These are phyloP conservation scores for Tribolium freemani DNA, from an alignment of 2,888 invertebrate genomes.

Conservation along the genomic window DNA sequence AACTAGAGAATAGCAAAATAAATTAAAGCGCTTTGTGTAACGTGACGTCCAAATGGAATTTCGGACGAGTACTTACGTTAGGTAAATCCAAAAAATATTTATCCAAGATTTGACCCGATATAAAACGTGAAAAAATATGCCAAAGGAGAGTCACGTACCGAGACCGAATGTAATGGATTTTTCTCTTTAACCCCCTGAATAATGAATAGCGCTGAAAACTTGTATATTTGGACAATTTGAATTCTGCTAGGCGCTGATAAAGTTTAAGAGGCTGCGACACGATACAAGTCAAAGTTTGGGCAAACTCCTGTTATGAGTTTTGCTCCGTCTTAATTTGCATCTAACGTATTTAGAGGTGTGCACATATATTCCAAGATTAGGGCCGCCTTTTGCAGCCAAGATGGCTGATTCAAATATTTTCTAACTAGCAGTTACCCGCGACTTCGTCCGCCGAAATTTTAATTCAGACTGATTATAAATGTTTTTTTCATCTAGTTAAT, in stretches of 20 bases:
- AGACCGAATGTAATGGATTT: not conserved
- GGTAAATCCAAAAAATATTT: not conserved
- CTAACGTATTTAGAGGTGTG: conserved; percentile 1
- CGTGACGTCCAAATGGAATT: not conserved
- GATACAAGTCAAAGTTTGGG: not conserved
- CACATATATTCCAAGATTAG: conserved; percentile 1
- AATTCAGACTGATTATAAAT: too few relatives aligned
- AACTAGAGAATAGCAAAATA: not conserved
- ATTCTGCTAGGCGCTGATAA: conserved; percentile 1
- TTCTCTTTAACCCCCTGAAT: not conserved
- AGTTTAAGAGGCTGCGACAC: not conserved
- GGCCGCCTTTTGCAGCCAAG: not conserved
- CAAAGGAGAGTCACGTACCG: not conserved
- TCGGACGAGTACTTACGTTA: not conserved
- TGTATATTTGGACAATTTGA: conserved; percentile 4
- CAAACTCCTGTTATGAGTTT: not conserved
- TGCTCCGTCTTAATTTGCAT: conserved; percentile 7
- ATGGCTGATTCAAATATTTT: too few relatives aligned
- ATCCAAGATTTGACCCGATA: not conserved
- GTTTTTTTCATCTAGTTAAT: too few relatives aligned
- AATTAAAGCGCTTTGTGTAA: not conserved
- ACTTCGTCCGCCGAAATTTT: too few relatives aligned
- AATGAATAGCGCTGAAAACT: not conserved
- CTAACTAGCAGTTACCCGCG: too few relatives aligned
- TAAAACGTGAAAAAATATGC: not conserved